A percentile compares a stretch with the other conserved stretches of the same genome.
Conservation (phyloP, 2,113 vertebrate species). For the Sebastes schlegelii region DNA sequence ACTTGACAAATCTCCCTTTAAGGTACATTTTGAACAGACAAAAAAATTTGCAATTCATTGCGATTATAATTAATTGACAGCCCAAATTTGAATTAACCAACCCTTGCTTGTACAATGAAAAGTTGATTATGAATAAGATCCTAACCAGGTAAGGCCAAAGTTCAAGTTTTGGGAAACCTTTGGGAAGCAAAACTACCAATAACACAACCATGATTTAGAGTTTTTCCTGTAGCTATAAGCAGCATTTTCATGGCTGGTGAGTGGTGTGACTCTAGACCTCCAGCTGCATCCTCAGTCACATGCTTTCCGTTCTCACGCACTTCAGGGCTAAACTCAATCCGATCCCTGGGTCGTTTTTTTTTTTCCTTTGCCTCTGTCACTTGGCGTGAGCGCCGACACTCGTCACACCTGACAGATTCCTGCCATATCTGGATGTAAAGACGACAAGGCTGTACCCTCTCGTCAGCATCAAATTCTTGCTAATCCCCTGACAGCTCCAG, state of each 20-base stretch:
- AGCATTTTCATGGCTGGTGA: not conserved
- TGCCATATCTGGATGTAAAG: conserved; percentile 27
- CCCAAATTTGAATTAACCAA: not conserved
- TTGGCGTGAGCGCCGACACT: conserved; percentile 7
- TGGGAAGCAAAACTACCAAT: not conserved
- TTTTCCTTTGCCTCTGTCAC: conserved; percentile 16
- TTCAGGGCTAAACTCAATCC: not conserved
- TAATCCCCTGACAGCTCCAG: conserved; percentile 22
- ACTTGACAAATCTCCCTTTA: too few species aligned
- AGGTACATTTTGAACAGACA: too few species aligned
- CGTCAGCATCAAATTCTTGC: conserved; percentile 21
- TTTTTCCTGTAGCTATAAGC: not conserved
- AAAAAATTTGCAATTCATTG: too few species aligned
- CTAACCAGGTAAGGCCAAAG: not conserved
- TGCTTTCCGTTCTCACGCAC: conserved; percentile 1
- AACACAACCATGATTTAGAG: not conserved
- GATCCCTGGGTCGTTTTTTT: not conserved
- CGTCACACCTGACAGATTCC: conserved; percentile 9
- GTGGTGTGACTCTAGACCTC: not conserved
- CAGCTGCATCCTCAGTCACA: not conserved
- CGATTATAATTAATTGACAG: too few species aligned
- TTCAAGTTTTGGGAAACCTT: not conserved
- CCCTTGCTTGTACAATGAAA: not conserved
- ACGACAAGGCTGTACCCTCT: conserved; percentile 16
- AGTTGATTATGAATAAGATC: not conserved